phyloP scores from a whole-genome alignment of 2,113 vertebrate species.

The Scatophagus argus region DNA sequence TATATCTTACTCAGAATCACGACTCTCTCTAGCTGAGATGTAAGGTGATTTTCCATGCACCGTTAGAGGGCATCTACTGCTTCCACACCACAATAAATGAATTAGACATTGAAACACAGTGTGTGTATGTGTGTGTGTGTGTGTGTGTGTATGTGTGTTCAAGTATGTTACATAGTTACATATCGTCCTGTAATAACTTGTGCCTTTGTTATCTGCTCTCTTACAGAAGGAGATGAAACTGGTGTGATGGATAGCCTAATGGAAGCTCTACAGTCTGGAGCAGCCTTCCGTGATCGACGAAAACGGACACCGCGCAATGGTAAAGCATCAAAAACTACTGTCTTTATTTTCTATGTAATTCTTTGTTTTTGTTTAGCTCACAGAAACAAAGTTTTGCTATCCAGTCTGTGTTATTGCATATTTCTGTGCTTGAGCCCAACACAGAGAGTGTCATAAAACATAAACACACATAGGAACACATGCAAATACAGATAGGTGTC shows the following conservation, averaged over 20 bases:
- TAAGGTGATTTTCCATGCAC: conserved; percentile 13
- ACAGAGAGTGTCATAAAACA: not conserved
- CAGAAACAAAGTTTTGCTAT: not conserved
- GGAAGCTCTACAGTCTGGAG: conserved; percentile 97
- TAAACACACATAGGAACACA: not conserved
- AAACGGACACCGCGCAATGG: conserved; percentile 92
- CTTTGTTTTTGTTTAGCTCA: conserved; percentile 11
- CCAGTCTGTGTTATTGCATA: not conserved
- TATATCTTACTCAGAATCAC: conserved; percentile 10
- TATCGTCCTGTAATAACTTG: conserved; percentile 14
- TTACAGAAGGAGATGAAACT: conserved; percentile 95
- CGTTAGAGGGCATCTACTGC: not conserved
- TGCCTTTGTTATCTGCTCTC: conserved; percentile 37
- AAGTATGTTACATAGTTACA: not conserved
- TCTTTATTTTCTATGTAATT: not conserved
- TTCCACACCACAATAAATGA: not conserved
- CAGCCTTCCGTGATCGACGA: conserved; percentile 96
- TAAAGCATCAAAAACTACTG: conserved; percentile 47
- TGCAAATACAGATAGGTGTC: not conserved
- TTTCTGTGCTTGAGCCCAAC: not conserved
- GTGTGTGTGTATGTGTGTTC: conserved; percentile 1
- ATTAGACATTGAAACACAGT: not conserved
- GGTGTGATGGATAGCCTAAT: conserved; percentile 99
- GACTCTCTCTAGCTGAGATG: conserved; percentile 1
- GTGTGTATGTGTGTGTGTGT: not conserved